Base-by-base conservation (phyloP, 30 jellyfish, hydroid and myxozoan genomes). In the Turritopsis rubra region DNA sequence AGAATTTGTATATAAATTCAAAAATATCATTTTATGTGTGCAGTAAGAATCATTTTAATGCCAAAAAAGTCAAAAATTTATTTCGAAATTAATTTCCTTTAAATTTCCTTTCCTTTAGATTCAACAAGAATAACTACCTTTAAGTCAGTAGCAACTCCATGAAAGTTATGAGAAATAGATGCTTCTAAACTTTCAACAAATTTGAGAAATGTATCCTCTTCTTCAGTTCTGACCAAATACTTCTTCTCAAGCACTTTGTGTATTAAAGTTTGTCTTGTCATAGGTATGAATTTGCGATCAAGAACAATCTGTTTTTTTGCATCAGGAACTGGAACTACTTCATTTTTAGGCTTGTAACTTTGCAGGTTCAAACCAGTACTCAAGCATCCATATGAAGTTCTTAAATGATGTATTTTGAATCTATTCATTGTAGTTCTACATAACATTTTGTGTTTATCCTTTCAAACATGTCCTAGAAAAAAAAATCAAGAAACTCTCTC, bases 261-360 rank as follows among this genome's bases (percentile, higher is more conserved):
- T 68, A 68, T 68, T 27, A 68, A 68, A 23, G 77, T 68, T 68
- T 27, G 77, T 27, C 77, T 68, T 23, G 77, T 68, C 28, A 68
- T 68, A n/a, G 77, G 77, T 23, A 68, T 68, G 30, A 68, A 68
- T 68, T 68, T 68, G 8, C 77, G 16, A 68, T 68, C 30, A 13
- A 41, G 60, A 41, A 41, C 60, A 5, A 41, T 41, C 60, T 41
- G 60, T 3, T 13, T 41, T 3, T 41, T 41, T 41, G 60, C 13
- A 41, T 41, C 60, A 41, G 60, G 9, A 41, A 41, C 60, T 3
- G 60, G 60, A 41, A 41, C 13, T 41, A 41, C 5, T 13, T 13
- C 60, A 41, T 41, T n/a, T n/a, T n/a, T 41, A 41, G 60, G 60
- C 60, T 41, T 41, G 60, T 41, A 3, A 41, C 13, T 13, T 41